Percentiles rank a stretch among this genome's conserved stretches.
Evolutionary conservation across 2,113 vertebrate genomes (phyloP).

Genomic region (Cynocephalus volans): DNA sequence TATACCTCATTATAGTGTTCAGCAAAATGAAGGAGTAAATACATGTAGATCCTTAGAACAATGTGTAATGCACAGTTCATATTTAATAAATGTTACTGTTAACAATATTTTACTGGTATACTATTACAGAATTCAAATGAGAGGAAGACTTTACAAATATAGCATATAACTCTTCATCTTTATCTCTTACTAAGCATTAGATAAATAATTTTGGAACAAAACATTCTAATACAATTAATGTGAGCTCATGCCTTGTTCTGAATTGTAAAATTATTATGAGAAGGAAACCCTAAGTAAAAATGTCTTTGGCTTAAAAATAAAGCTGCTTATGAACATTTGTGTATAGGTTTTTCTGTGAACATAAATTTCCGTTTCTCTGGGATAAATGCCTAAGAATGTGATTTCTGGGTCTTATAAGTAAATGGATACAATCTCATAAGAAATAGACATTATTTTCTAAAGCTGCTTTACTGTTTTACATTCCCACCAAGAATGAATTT

Average conservation of each 20-base stretch:
- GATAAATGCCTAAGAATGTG: background rate
- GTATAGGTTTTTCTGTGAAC: background rate
- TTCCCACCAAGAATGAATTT: no score
- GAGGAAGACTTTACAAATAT: background rate
- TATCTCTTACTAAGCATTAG: background rate
- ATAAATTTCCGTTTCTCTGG: background rate
- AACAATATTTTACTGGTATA: background rate
- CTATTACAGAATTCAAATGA: background rate
- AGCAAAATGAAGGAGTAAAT: background rate
- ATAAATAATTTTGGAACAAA: background rate
- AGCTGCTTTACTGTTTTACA: background rate
- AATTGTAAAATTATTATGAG: background rate
- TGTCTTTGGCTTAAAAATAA: background rate
- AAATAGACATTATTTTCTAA: conserved; percentile 1
- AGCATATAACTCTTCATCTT: background rate
- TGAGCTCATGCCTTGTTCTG: background rate
- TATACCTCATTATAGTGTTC: background rate
- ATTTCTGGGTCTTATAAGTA: background rate
- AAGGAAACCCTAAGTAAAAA: background rate
- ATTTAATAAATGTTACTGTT: background rate
- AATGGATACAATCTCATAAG: background rate
- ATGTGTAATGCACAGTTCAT: background rate
- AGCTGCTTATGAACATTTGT: background rate
- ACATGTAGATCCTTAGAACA: background rate
- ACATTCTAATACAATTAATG: background rate